Evolutionary conservation across 2,888 invertebrate species (phyloP).

Genomic region (Campoplex capitator): DNA sequence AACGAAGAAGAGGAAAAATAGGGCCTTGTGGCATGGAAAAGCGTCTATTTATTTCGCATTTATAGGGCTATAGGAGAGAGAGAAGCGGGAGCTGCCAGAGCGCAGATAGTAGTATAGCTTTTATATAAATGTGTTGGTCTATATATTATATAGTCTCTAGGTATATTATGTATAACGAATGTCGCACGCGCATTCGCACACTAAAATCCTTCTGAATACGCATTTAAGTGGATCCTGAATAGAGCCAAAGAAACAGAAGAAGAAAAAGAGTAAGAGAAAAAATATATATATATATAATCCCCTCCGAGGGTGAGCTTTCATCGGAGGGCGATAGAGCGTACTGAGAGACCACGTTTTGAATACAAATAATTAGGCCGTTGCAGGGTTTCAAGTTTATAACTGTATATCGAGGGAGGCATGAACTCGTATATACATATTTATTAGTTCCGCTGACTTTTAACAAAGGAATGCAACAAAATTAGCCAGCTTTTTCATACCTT

Average conservation of each 20-base stretch:
- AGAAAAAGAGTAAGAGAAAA: slow-evolving; percentile 29
- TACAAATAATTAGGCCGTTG: slow-evolving; percentile 70
- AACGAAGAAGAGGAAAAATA: slow-evolving; percentile 48
- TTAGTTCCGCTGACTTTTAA: slow-evolving; percentile 2
- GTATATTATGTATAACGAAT: slow-evolving; percentile 4
- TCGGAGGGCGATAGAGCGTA: slow-evolving; percentile 37
- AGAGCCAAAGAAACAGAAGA: slow-evolving; percentile 46
- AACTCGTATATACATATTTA: background rate
- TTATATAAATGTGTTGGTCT: slow-evolving; percentile 42
- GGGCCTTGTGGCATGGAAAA: slow-evolving; percentile 57
- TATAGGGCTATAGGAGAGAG: slow-evolving; percentile 67
- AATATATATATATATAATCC: background rate
- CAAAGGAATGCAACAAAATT: slow-evolving; percentile 11
- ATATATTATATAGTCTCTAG: slow-evolving; percentile 2
- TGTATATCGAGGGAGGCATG: background rate
- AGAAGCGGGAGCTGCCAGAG: slow-evolving; percentile 45
- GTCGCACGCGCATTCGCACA: slow-evolving; percentile 54
- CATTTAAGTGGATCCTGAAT: slow-evolving; percentile 69
- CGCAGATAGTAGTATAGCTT: slow-evolving; percentile 46
- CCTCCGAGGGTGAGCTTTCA: slow-evolving; percentile 36
- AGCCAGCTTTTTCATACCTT: slow-evolving; percentile 15
- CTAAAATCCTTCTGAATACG: slow-evolving; percentile 68
- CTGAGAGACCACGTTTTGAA: slow-evolving; percentile 69
- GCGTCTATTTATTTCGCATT: slow-evolving; percentile 75
- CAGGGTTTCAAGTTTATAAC: slow-evolving; percentile 28